Evolutionary conservation across 2,797 vertebrate species (phyloP).

Genomic region (Pseudomugil tenellus): DNA sequence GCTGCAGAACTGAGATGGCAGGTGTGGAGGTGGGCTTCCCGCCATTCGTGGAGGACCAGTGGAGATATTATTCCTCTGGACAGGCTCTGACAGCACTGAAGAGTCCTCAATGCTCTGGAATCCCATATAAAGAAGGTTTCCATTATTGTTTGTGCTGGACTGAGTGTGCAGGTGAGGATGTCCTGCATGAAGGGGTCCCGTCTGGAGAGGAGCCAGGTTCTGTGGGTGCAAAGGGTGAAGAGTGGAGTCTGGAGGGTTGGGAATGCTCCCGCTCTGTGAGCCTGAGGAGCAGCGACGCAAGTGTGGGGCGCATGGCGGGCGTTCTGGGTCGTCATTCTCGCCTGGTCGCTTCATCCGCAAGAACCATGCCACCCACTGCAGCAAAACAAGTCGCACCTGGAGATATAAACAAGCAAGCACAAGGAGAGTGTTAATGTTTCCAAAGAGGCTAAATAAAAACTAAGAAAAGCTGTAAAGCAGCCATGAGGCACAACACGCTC

Average conservation of each 20-base stretch:
- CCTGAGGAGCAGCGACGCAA: constrained; percentile 85
- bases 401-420: not conserved
- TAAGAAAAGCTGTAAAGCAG: constrained; percentile 6
- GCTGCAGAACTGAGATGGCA: constrained; percentile 80
- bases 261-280: constrained; percentile 81
- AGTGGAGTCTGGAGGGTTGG: constrained; percentile 68
- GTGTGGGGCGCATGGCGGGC: constrained; percentile 82
- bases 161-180: constrained; percentile 76
- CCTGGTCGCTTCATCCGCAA: constrained; percentile 86
- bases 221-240: constrained; percentile 81
- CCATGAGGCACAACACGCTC: constrained; percentile 2
- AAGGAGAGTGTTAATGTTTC: not conserved
- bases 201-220: constrained; percentile 76
- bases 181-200: constrained; percentile 57
- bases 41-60: constrained; percentile 51
- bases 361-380: constrained; percentile 87
- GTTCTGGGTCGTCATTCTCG: constrained; percentile 76
- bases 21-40: constrained; percentile 78
- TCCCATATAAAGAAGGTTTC: constrained; percentile 83
- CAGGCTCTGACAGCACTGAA: constrained; percentile 64
- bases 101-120: constrained; percentile 84
- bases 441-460: not conserved
- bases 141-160: constrained; percentile 80
- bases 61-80: constrained; percentile 75
- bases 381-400: constrained; percentile 81